These are phyloP conservation scores for Sebastes minor DNA, from an alignment of 2,797 vertebrate species.

Conservation along the genomic window DNA sequence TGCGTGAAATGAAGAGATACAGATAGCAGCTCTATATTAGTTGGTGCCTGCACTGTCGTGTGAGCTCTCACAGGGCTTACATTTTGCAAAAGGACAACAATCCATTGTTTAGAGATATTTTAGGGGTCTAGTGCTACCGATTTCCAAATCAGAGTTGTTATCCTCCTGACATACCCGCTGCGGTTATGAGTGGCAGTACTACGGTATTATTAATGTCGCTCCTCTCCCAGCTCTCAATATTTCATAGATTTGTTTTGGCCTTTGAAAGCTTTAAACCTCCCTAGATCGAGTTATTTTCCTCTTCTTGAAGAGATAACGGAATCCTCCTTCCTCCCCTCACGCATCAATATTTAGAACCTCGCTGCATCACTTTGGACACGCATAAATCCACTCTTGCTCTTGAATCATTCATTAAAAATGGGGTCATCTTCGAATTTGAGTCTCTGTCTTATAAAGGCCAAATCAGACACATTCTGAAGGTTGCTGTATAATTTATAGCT, in stretches of 20 bases:
- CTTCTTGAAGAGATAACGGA: constrained; percentile 38
- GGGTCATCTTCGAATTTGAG: constrained; percentile 57
- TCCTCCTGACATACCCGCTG: constrained; percentile 25
- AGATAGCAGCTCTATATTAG: background rate
- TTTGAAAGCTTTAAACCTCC: constrained; percentile 57
- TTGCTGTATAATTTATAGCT: constrained; percentile 62
- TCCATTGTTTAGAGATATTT: constrained; percentile 32
- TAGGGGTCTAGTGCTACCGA: background rate
- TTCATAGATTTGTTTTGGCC: constrained; percentile 68
- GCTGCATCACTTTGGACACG: constrained; percentile 59
- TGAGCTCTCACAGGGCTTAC: background rate
- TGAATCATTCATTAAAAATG: constrained; percentile 70
- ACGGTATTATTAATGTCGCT: constrained; percentile 19
- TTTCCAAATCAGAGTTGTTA: constrained; percentile 39
- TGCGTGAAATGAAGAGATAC: background rate
- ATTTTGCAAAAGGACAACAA: constrained; percentile 17
- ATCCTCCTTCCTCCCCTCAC: constrained; percentile 14
- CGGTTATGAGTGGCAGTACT: constrained; percentile 10
- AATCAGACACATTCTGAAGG: constrained; percentile 44
- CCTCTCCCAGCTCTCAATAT: constrained; percentile 48
- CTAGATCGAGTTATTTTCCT: constrained; percentile 48
- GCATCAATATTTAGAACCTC: constrained; percentile 74
- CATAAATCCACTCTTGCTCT: constrained; percentile 56
- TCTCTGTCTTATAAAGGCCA: constrained; percentile 44
- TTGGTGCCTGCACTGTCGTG: background rate